Base-by-base conservation (phyloP, 2,113 vertebrate species). In the Cyrtonyx montezumae region DNA sequence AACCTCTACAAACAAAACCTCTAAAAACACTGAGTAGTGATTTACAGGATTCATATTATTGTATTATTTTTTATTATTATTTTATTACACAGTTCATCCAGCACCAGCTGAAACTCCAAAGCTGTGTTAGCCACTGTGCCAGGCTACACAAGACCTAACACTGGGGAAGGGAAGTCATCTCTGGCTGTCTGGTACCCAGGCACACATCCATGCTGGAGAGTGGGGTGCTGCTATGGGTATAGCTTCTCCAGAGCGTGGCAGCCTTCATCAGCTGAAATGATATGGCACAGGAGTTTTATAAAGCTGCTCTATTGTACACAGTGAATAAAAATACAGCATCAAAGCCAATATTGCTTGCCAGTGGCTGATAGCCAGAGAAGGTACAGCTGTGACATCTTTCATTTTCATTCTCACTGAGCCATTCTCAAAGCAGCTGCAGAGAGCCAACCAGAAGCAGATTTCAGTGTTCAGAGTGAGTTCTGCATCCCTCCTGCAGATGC, bases 31-130 rank as follows among this genome's bases (percentile, higher is more conserved):
- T 48, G 28, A 13, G 5, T 26, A 53, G 45, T 81, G 86, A 79
- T 86, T 90, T 91, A 87, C 23, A 69, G 58, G 74, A 93, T 76
- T 93, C 80, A 78, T 92, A 87, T 83, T 79, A 36, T 28, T 53
- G n/a, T 55, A 40, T 74, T 87, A 55, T 43, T 62, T 69, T 90
- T 90, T 91, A 89, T 67, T 73, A 78, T 90, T 88, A 59, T 55
- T 75, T 93, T 62, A 81, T 85, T 40, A 62, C 32, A 23, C 45
- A 17, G 49, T 66, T 95, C 74, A 89, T 84, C 70, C 13, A 5
- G 48, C n/a, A 61, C 65, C 80, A 58, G 0, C 0, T 37, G 66
- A 71, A 62, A 21, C 49, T 56, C 63, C 87, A 3, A 10, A 55
- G 21, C 58, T 11, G 59, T 58, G 36, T 82, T 49, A 61, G 48